These are phyloP conservation scores for Ypsolopha sequella DNA, from an alignment of 2,888 invertebrate species.

Conservation along the genomic window DNA sequence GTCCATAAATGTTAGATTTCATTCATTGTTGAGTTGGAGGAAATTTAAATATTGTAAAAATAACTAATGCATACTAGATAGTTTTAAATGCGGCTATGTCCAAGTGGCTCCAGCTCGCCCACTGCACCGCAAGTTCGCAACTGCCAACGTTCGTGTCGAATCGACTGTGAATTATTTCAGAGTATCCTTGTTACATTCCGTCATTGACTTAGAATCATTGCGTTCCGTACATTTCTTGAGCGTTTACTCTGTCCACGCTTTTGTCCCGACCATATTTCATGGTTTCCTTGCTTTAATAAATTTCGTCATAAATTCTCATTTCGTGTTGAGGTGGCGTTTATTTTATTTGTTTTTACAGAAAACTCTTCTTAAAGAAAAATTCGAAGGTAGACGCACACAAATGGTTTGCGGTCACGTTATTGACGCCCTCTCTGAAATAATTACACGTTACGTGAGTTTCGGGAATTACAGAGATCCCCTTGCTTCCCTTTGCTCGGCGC, in stretches of 20 bases:
- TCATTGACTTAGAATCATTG: constrained; percentile 9
- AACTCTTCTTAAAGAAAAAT: too few species aligned
- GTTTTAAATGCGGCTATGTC: too few species aligned
- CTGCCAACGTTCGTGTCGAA: constrained; percentile 48
- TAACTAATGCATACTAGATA: too few species aligned
- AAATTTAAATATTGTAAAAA: too few species aligned
- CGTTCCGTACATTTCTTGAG: constrained; percentile 37
- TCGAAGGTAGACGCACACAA: constrained; percentile 27
- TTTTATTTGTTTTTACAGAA: neutral
- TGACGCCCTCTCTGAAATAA: constrained; percentile 60
- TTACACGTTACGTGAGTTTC: constrained; percentile 60
- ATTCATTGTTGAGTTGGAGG: too few species aligned
- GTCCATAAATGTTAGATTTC: too few species aligned
- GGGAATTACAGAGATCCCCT: constrained; percentile 55
- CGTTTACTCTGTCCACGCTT: constrained; percentile 40
- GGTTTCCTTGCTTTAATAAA: constrained; percentile 33
- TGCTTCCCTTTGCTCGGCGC: constrained; percentile 16
- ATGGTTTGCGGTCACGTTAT: constrained; percentile 51
- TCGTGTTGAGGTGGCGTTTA: constrained; percentile 18
- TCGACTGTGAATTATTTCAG: constrained; percentile 59
- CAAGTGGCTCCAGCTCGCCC: too few species aligned
- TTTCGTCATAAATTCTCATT: constrained; percentile 43
- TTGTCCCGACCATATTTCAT: constrained; percentile 48
- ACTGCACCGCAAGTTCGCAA: constrained; percentile 11
- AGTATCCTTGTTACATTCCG: constrained; percentile 20